phyloP scores from a whole-genome alignment of 1,140 invertebrate species.

The Drosophila setifemur region DNA sequence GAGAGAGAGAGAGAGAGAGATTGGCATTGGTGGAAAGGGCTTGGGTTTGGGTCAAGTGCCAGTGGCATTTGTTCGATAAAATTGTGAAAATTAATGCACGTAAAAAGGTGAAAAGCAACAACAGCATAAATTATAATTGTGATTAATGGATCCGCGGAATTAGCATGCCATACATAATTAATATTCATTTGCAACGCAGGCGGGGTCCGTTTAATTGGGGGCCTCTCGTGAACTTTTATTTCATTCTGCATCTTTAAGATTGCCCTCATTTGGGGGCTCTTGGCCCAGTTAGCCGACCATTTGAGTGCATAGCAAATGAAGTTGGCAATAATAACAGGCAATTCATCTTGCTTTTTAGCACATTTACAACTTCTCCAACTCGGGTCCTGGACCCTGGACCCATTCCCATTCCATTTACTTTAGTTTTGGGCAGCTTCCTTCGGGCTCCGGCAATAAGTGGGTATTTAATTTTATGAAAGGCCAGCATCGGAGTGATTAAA shows the following conservation, averaged over 20 bases:
- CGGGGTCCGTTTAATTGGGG: slow-evolving; percentile 26
- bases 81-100: slow-evolving; percentile 22
- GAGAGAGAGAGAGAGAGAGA: no score
- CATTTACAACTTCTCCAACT: slow-evolving; percentile 51
- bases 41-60: background rate
- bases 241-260: slow-evolving; percentile 37
- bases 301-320: slow-evolving; percentile 44
- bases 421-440: background rate
- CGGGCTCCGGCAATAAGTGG: background rate
- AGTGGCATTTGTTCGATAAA: slow-evolving; percentile 18
- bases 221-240: background rate
- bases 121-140: slow-evolving; percentile 50
- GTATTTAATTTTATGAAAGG: slow-evolving; percentile 51
- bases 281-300: slow-evolving; percentile 10
- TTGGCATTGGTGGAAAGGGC: background rate
- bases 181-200: slow-evolving; percentile 44
- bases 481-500: slow-evolving; percentile 29
- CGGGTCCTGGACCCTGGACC: background rate
- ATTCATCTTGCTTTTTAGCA: slow-evolving; percentile 69
- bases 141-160: slow-evolving; percentile 61
- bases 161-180: slow-evolving; percentile 46
- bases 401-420: no score
- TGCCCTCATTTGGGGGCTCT: slow-evolving; percentile 27
- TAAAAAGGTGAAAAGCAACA: slow-evolving; percentile 24
- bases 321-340: slow-evolving; percentile 61